Percentiles rank a stretch among this genome's conserved stretches.
These are phyloP conservation scores for Harpagifer antarcticus DNA, from an alignment of 2,797 vertebrate genomes.

Conservation along the genomic window DNA sequence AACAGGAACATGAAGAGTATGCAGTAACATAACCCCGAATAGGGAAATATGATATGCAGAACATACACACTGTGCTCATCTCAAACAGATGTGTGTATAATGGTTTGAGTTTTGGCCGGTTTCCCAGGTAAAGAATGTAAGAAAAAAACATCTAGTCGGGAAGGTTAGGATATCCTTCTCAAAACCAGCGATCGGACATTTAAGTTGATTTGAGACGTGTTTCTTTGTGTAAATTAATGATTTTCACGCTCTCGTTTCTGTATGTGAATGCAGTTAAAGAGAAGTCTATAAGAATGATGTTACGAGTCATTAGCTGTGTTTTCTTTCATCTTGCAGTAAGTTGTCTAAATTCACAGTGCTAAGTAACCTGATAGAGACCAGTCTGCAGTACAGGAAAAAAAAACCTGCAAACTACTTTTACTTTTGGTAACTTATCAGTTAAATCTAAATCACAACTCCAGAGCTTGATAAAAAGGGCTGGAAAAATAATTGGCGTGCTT, in stretches of 20 bases:
- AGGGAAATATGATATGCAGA: constrained; percentile 24
- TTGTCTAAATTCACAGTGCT: neutral
- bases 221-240: neutral
- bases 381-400: neutral
- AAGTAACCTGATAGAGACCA: neutral
- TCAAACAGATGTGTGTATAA: constrained; percentile 32
- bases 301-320: too few species aligned
- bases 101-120: constrained; percentile 17
- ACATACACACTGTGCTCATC: neutral
- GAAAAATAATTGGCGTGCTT: too few species aligned
- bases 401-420: neutral
- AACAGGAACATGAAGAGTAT: constrained; percentile 4
- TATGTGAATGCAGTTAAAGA: neutral
- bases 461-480: too few species aligned
- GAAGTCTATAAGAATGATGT: neutral
- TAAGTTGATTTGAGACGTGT: neutral
- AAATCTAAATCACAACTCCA: too few species aligned
- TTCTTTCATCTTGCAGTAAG: neutral
- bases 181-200: neutral
- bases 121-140: neutral
- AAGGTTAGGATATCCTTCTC: constrained; percentile 2
- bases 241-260: neutral
- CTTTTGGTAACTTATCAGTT: too few species aligned
- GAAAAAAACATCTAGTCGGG: constrained; percentile 7
- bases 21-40: constrained; percentile 15